phyloP scores from a whole-genome alignment of 2,797 vertebrate genomes.

The Sebastes matsubarae region DNA sequence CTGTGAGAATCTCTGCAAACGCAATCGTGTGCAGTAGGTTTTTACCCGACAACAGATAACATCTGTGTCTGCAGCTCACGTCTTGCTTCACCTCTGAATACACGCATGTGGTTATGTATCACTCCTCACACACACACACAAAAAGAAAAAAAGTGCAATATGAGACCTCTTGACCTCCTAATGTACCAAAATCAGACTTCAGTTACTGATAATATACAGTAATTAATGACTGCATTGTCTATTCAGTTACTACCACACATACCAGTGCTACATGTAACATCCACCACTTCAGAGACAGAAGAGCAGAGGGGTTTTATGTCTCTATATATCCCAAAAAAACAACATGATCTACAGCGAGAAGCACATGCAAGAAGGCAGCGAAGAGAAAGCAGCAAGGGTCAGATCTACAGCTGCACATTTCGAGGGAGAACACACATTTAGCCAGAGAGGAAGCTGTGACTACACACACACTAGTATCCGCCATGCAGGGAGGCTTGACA shows the following conservation, averaged over 20 bases:
- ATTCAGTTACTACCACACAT: not conserved
- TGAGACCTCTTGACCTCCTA: not conserved
- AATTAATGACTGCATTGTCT: not conserved
- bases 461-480: constrained; percentile 1
- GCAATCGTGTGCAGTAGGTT: not conserved
- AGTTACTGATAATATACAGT: not conserved
- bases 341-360: not conserved
- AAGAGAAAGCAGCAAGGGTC: constrained; percentile 4
- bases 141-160: not conserved
- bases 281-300: not conserved
- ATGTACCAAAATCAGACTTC: not conserved
- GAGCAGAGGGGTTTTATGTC: not conserved
- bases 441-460: not conserved
- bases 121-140: not conserved
- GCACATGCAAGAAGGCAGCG: constrained; percentile 47
- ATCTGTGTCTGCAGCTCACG: not conserved
- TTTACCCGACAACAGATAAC: not conserved
- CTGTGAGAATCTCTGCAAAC: not conserved
- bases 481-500: constrained; percentile 55
- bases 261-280: not conserved
- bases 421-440: not conserved
- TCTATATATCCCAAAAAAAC: not conserved
- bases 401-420: not conserved
- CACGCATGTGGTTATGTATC: not conserved
- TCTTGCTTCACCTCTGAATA: not conserved